A percentile compares a stretch with the other conserved stretches of the same genome.
phyloP scores from a whole-genome alignment of 2,888 invertebrate species.

The Hydraecia micacea region DNA sequence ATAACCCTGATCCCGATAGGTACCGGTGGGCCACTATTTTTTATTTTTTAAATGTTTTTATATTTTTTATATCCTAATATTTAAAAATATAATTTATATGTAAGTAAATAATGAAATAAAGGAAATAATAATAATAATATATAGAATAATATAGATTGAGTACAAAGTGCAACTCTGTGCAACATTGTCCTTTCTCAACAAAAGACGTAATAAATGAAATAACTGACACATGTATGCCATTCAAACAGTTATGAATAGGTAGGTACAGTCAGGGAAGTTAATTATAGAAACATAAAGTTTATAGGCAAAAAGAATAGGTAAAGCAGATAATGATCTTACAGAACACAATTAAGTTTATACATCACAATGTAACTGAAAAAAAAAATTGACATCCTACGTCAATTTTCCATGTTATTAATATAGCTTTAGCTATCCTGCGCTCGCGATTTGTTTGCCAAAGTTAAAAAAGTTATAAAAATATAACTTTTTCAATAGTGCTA shows the following conservation, averaged over 20 bases:
- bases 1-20: too few species aligned
- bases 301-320: too few species aligned
- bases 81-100: too few species aligned
- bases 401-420: background rate
- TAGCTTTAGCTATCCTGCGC: background rate
- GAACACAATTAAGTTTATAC: background rate
- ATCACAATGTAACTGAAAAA: too few species aligned
- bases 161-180: background rate
- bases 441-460: too few species aligned
- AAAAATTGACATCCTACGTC: background rate
- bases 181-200: background rate
- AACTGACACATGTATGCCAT: background rate
- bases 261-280: background rate
- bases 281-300: background rate
- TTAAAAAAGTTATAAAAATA: too few species aligned
- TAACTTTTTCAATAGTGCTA: too few species aligned
- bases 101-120: too few species aligned
- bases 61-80: too few species aligned
- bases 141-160: background rate
- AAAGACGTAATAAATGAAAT: background rate
- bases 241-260: background rate
- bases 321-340: background rate
- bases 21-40: too few species aligned
- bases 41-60: too few species aligned
- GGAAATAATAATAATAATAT: too few species aligned